Base-by-base conservation (phyloP, 2,888 invertebrate genomes). In the Branchipolynoe longqiensis region DNA sequence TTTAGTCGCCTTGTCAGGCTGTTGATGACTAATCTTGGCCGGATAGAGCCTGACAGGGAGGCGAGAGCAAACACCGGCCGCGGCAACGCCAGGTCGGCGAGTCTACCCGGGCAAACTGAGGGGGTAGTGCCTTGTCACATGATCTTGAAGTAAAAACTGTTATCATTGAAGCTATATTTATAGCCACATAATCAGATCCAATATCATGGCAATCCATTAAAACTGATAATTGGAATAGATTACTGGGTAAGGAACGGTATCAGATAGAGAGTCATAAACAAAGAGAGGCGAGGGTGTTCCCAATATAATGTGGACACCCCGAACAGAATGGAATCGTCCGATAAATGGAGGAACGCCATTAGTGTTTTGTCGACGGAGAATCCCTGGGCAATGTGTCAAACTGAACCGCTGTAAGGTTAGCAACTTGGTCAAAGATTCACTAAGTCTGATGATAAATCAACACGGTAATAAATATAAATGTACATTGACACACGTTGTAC, bases 321-420 rank as follows among this genome's bases (percentile, higher is more conserved):
- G 8, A n/a, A 2, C n/a, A 22, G 14, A 54, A 82, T 82, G 82
- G 82, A 28, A 14, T 14, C 56, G 38, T 36, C 58, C 36, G 58
- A 36, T 58, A 82, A 82, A 58, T 82, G 82, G 56, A 82, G 59
- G 82, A 56, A 58, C 82, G 58, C 56, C 58, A 82, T 78, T 78
- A 54, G 48, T 14, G 31, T n/a, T 38, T 54, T 14, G 82, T 8
- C 25, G 59, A 14, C 38, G 82, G 82, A 58, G 82, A 69, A 69
- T 69, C 69, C 69, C 69, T 33, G 36, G 36, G 18, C 33, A 69
- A 69, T 36, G 36, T 69, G 38, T 33, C 69, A 69, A 69, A 0
- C n/a, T 69, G 69, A n/a, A n/a, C n/a, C n/a, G n/a, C n/a, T n/a
- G n/a, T n/a, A n/a, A n/a, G n/a, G n/a, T n/a, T n/a, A n/a, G n/a